Percentiles rank a stretch among this genome's conserved stretches.
phyloP scores from a whole-genome alignment of 64 coral and sea anemone genomes.

The Actinia equina region DNA sequence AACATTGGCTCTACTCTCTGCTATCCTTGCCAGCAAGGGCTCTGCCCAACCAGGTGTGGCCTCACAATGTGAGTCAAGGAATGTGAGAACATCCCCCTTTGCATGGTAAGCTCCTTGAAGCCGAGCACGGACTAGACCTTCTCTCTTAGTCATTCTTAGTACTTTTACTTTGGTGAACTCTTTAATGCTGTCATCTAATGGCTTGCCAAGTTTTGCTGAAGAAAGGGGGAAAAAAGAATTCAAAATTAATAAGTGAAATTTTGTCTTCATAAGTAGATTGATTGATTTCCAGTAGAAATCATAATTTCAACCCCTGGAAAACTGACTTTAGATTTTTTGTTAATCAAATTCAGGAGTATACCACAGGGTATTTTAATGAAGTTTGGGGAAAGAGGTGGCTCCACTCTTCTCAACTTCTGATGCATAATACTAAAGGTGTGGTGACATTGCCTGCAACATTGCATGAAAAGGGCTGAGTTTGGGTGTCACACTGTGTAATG shows the following conservation, averaged over 20 bases:
- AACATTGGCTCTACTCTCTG: constrained; percentile 72
- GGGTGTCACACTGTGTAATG: too few species aligned
- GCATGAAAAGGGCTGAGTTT: background rate
- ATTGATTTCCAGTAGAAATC: too few species aligned
- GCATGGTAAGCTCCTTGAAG: constrained; percentile 78
- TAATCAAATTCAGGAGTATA: background rate
- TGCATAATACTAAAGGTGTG: too few species aligned
- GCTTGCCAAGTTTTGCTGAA: constrained; percentile 77
- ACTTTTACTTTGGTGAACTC: constrained; percentile 85
- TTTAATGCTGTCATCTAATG: constrained; percentile 70
- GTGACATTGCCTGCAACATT: background rate
- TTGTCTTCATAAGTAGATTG: too few species aligned
- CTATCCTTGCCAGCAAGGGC: constrained; percentile 84
- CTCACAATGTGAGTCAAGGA: constrained; percentile 97
- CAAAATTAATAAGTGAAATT: too few species aligned
- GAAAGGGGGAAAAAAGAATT: background rate
- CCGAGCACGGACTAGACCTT: constrained; percentile 72
- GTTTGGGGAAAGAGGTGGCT: too few species aligned
- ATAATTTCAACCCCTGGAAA: too few species aligned
- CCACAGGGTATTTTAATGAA: too few species aligned
- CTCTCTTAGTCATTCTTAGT: constrained; percentile 82
- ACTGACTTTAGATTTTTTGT: too few species aligned
- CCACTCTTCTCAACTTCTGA: too few species aligned
- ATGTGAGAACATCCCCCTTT: constrained; percentile 90
- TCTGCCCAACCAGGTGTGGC: constrained; percentile 95